phyloP scores from a whole-genome alignment of 2,888 invertebrate genomes.

The Orthosia incerta region DNA sequence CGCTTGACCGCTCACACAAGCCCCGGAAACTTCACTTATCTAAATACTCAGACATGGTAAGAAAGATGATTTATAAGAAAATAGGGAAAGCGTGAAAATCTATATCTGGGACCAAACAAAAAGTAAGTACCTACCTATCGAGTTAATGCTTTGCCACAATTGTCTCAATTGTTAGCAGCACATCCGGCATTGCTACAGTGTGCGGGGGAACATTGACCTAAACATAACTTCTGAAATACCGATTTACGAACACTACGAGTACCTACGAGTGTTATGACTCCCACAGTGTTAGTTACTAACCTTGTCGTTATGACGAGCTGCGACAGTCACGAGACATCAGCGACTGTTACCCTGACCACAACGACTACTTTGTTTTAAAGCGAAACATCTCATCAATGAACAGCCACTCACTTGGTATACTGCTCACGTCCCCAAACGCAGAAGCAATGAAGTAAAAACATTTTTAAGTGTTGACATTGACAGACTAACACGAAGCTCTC shows the following conservation, averaged over 20 bases:
- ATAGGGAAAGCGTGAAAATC: not conserved
- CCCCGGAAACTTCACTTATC: constrained; percentile 54
- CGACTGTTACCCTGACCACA: not conserved
- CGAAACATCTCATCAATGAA: constrained; percentile 7
- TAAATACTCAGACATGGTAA: constrained; percentile 42
- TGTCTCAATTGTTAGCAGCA: too few relatives aligned
- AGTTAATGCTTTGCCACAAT: too few relatives aligned
- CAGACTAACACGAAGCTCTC: not conserved
- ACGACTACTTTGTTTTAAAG: too few relatives aligned
- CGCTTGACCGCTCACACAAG: constrained; percentile 51
- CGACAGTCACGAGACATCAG: not conserved
- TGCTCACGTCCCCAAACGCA: not conserved
- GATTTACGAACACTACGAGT: too few relatives aligned
- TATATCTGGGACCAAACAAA: not conserved
- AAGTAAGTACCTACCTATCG: not conserved
- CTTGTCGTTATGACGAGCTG: not conserved
- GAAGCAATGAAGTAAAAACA: constrained; percentile 18
- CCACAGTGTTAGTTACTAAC: not conserved
- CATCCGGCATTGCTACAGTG: too few relatives aligned
- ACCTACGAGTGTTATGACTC: too few relatives aligned
- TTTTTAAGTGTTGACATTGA: not conserved
- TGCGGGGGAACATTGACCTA: too few relatives aligned
- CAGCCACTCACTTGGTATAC: not conserved
- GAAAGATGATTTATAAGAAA: not conserved
- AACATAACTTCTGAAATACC: too few relatives aligned